A percentile compares a stretch with the other conserved stretches of the same genome.
phyloP scores from a whole-genome alignment of 2,888 invertebrate species.

The Campoplex capitator region DNA sequence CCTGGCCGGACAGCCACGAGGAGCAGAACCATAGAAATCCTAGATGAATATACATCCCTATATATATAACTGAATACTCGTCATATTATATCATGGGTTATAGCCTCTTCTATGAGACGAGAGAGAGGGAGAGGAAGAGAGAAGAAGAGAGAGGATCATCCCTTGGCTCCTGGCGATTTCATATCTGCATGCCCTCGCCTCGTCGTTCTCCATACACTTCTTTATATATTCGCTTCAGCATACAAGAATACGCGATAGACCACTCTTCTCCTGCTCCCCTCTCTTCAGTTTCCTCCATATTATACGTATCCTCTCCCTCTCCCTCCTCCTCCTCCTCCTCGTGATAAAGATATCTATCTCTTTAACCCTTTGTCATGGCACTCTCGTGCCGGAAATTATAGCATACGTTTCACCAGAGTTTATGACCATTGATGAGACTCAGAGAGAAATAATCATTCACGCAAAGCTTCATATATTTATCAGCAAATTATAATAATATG shows the following conservation, averaged over 20 bases:
- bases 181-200: constrained; percentile 48
- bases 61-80: constrained; percentile 33
- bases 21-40: constrained; percentile 57
- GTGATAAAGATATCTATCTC: constrained; percentile 22
- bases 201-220: constrained; percentile 26
- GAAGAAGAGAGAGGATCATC: constrained; percentile 23
- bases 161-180: constrained; percentile 47
- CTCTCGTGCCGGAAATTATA: background rate
- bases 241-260: constrained; percentile 4
- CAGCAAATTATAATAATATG: background rate
- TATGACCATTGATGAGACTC: background rate
- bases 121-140: constrained; percentile 11
- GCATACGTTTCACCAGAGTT: background rate
- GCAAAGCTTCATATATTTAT: background rate
- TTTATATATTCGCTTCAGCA: constrained; percentile 50
- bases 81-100: constrained; percentile 64
- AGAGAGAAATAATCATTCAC: background rate
- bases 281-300: background rate
- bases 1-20: constrained; percentile 50
- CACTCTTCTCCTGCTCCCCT: background rate
- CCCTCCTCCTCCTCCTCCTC: background rate
- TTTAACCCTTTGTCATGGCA: constrained; percentile 14
- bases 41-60: constrained; percentile 54
- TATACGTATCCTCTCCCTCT: background rate
- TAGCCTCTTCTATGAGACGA: constrained; percentile 36